Percentiles rank a stretch among this genome's conserved stretches.
These are phyloP conservation scores for Cataglyphis livida DNA, from an alignment of 2,888 invertebrate genomes.

Conservation along the genomic window DNA sequence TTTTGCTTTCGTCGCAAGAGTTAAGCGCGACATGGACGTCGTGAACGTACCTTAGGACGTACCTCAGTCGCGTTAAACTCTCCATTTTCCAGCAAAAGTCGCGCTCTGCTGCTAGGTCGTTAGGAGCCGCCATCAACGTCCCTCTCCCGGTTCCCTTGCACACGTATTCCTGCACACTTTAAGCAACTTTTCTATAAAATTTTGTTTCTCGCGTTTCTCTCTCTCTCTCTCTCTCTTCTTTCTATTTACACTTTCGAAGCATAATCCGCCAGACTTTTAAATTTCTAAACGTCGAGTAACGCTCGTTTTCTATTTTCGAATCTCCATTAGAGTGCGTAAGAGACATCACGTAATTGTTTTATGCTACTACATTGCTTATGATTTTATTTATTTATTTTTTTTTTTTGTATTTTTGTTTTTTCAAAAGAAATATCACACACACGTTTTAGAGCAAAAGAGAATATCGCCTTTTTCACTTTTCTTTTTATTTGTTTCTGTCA, in stretches of 20 bases:
- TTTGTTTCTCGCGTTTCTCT: not conserved
- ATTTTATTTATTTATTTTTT: not conserved
- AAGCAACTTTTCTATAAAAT: constrained; percentile 66
- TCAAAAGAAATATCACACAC: not conserved
- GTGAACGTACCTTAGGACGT: constrained; percentile 50
- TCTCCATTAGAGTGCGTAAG: not conserved
- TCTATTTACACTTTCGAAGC: not conserved
- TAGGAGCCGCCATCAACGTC: constrained; percentile 62
- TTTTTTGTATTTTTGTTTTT: not conserved
- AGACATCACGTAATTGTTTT: constrained; percentile 8
- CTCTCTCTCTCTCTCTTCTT: constrained; percentile 4
- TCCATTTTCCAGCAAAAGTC: constrained; percentile 52
- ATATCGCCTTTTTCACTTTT: constrained; percentile 4
- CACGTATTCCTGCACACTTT: constrained; percentile 77
- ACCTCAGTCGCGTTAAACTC: constrained; percentile 42
- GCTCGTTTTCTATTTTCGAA: constrained; percentile 16
- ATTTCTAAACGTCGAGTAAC: not conserved
- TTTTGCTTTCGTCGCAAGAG: not conserved
- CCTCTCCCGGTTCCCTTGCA: constrained; percentile 69
- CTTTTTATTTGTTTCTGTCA: not conserved
- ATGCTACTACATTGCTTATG: not conserved
- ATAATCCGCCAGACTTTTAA: constrained; percentile 4
- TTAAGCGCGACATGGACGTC: constrained; percentile 31
- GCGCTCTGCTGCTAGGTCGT: constrained; percentile 58
- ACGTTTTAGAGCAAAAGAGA: constrained; percentile 8